phyloP scores from a whole-genome alignment of 2,113 vertebrate species.

The Anoplopoma fimbria region DNA sequence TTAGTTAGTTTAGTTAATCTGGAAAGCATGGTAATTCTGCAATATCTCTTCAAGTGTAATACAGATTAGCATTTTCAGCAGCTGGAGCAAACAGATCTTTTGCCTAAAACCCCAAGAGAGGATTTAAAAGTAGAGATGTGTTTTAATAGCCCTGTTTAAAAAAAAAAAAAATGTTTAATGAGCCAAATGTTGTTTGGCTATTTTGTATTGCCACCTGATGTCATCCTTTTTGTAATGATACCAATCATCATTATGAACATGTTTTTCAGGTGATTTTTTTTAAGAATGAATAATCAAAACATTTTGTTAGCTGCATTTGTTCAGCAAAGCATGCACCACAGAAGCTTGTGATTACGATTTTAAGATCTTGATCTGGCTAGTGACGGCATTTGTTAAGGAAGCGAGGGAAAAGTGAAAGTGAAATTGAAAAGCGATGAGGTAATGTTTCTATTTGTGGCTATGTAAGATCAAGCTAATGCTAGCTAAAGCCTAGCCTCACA shows the following conservation, averaged over 20 bases:
- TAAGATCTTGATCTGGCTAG: too few species aligned
- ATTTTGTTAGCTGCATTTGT: background rate
- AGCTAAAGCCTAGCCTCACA: background rate
- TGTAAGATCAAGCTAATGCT: background rate
- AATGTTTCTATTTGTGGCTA: background rate
- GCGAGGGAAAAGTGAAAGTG: background rate
- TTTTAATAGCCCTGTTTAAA: slow-evolving; percentile 3
- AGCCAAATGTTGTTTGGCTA: slow-evolving; percentile 15
- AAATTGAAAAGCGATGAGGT: too few species aligned
- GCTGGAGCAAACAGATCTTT: slow-evolving; percentile 14
- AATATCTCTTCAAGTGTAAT: background rate
- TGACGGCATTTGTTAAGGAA: background rate
- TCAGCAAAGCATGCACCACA: too few species aligned
- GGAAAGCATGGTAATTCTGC: background rate
- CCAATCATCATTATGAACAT: background rate
- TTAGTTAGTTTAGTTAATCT: slow-evolving; percentile 20
- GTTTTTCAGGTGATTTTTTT: background rate
- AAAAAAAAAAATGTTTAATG: too few species aligned
- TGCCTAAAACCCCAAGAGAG: background rate
- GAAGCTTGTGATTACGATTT: too few species aligned
- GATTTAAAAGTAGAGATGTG: slow-evolving; percentile 18
- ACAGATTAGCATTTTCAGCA: background rate
- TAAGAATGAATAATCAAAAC: background rate
- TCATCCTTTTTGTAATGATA: background rate
- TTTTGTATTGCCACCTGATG: background rate